These are phyloP conservation scores for Pipistrellus pygmaeus DNA, from an alignment of 2,797 vertebrate genomes.

Conservation along the genomic window DNA sequence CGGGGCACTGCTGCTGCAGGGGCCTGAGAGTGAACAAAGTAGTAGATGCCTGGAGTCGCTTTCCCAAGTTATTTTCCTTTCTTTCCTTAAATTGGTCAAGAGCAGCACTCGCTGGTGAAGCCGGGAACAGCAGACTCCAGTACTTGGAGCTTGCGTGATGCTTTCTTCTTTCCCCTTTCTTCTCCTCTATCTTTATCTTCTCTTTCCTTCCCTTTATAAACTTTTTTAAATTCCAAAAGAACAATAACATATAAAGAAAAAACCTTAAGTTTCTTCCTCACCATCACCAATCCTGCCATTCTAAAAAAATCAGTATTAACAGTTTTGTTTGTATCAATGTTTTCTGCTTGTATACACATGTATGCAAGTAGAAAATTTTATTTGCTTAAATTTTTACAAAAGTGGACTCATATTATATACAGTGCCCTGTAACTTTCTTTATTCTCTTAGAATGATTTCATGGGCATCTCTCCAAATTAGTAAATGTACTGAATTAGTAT, in stretches of 20 bases:
- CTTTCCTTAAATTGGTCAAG: slow-evolving; percentile 83
- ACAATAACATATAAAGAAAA: not conserved
- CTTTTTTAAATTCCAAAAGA: not conserved
- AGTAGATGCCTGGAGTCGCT: slow-evolving; percentile 1
- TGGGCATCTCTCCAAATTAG: not conserved
- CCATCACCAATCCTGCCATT: not conserved
- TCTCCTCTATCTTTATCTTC: not conserved
- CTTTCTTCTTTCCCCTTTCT: not conserved
- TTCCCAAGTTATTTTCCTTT: not conserved
- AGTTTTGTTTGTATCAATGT: slow-evolving; percentile 6
- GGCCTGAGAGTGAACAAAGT: not conserved
- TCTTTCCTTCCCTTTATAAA: not conserved
- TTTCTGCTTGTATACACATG: not conserved
- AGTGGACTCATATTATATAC: not conserved
- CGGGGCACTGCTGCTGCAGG: not conserved
- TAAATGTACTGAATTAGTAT: not conserved
- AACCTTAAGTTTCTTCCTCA: not conserved
- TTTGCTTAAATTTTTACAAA: not conserved
- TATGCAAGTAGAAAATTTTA: not conserved
- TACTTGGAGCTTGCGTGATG: not conserved
- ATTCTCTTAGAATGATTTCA: not conserved
- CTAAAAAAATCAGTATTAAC: not conserved
- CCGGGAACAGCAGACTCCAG: slow-evolving; percentile 84
- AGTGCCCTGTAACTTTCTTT: not conserved
- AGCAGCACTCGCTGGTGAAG: slow-evolving; percentile 89